Evolutionary conservation across 1,140 invertebrate species (phyloP).

Genomic region (Trichonephila clavipes): DNA sequence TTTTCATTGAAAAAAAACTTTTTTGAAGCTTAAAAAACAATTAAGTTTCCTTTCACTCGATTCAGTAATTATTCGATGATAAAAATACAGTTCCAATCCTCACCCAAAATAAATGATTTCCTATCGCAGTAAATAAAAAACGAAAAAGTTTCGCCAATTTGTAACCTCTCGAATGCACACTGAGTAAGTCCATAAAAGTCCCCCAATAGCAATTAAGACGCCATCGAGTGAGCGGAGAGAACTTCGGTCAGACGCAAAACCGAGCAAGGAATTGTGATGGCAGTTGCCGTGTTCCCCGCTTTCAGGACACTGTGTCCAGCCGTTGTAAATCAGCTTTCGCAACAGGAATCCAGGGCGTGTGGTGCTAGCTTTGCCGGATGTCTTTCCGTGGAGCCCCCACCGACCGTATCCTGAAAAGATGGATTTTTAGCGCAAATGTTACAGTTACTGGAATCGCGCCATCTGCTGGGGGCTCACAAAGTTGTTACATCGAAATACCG

Average conservation of each 20-base stretch:
- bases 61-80: background rate
- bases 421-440: constrained; percentile 44
- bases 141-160: background rate
- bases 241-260: background rate
- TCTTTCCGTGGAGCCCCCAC: constrained; percentile 33
- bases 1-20: too few species aligned
- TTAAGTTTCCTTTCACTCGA: background rate
- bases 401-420: constrained; percentile 31
- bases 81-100: background rate
- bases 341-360: constrained; percentile 43
- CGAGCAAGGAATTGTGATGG: background rate
- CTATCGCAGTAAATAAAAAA: background rate
- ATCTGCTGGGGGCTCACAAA: constrained; percentile 21
- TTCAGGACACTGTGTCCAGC: constrained; percentile 14
- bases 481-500: background rate
- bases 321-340: constrained; percentile 62
- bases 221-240: background rate
- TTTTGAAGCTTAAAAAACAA: too few species aligned
- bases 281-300: background rate
- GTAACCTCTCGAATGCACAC: background rate
- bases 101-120: background rate
- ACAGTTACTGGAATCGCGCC: constrained; percentile 39
- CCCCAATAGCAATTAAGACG: constrained; percentile 17
- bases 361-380: constrained; percentile 36
- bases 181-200: background rate